These are phyloP conservation scores for Drosophila suzukii DNA, from an alignment of 1,140 invertebrate genomes.

Conservation along the genomic window DNA sequence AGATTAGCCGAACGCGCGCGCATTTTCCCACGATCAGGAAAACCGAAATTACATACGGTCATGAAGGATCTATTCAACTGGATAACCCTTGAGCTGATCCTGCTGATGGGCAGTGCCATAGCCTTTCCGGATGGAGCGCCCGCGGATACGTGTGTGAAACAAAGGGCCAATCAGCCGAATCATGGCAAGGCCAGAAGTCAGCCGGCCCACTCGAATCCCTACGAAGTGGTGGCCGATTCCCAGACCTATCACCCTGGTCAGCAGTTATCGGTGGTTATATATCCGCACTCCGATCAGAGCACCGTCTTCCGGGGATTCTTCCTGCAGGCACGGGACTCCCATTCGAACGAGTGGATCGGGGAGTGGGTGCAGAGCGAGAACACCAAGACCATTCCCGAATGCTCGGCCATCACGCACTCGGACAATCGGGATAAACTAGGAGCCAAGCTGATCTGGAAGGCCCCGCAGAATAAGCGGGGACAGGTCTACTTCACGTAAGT, in stretches of 20 bases:
- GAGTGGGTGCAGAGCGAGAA: slow-evolving; percentile 89
- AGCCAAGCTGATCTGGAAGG: slow-evolving; percentile 90
- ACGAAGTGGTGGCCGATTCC: slow-evolving; percentile 87
- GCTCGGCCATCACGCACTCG: slow-evolving; percentile 91
- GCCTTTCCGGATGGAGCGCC: slow-evolving; percentile 91
- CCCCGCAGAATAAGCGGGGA: slow-evolving; percentile 87
- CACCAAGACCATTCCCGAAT: slow-evolving; percentile 90
- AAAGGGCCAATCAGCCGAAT: slow-evolving; percentile 89
- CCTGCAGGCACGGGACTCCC: slow-evolving; percentile 90
- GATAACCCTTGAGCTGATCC: slow-evolving; percentile 28
- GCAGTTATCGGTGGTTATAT: slow-evolving; percentile 85
- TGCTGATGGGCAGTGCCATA: slow-evolving; percentile 4
- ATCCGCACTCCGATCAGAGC: slow-evolving; percentile 77
- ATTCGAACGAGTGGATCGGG: slow-evolving; percentile 90
- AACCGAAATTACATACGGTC: background rate
- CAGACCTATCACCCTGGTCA: slow-evolving; percentile 87
- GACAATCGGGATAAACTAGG: slow-evolving; percentile 90
- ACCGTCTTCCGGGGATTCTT: slow-evolving; percentile 90
- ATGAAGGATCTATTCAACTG: slow-evolving; percentile 40
- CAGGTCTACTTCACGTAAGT: slow-evolving; percentile 92
- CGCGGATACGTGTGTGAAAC: slow-evolving; percentile 90
- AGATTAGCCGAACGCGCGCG: slow-evolving; percentile 62
- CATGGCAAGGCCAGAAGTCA: slow-evolving; percentile 89
- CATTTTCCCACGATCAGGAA: slow-evolving; percentile 42
- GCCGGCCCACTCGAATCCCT: slow-evolving; percentile 87